phyloP scores from a whole-genome alignment of 1,140 invertebrate genomes.

The Rhagoletis pomonella region DNA sequence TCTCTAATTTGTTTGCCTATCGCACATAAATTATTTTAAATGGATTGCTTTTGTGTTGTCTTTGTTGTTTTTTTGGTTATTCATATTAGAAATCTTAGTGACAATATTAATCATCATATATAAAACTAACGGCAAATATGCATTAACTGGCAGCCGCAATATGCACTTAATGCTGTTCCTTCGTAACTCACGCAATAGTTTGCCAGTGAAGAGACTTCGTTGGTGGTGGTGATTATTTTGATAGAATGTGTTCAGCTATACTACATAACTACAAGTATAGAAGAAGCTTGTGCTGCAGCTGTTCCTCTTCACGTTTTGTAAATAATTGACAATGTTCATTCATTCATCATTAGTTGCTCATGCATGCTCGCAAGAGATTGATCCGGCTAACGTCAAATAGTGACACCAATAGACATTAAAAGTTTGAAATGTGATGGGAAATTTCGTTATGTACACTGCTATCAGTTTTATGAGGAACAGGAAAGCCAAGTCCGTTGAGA shows the following conservation, averaged over 20 bases:
- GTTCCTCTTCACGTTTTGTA: no score
- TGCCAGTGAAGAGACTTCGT: neutral
- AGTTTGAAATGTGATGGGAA: no score
- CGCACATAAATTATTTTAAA: conserved; percentile 42
- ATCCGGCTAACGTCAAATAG: neutral
- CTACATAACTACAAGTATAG: neutral
- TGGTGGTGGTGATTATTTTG: neutral
- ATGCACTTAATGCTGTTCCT: neutral
- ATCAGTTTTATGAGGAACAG: no score
- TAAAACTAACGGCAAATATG: neutral
- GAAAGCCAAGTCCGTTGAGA: no score
- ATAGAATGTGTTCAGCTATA: neutral
- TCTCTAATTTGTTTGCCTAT: conserved; percentile 19
- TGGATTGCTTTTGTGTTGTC: conserved; percentile 7
- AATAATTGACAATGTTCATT: no score
- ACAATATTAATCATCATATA: conserved; percentile 22
- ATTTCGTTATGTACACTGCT: no score
- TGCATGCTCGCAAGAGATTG: neutral
- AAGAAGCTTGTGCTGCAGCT: neutral
- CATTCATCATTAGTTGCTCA: neutral
- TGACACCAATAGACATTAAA: neutral
- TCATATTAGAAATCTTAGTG: conserved; percentile 1
- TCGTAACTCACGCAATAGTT: neutral
- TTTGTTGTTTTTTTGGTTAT: neutral
- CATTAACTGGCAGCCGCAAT: conserved; percentile 1